Evolutionary conservation across 1,140 invertebrate species (phyloP).

Genomic region (Lepidurus apus): DNA sequence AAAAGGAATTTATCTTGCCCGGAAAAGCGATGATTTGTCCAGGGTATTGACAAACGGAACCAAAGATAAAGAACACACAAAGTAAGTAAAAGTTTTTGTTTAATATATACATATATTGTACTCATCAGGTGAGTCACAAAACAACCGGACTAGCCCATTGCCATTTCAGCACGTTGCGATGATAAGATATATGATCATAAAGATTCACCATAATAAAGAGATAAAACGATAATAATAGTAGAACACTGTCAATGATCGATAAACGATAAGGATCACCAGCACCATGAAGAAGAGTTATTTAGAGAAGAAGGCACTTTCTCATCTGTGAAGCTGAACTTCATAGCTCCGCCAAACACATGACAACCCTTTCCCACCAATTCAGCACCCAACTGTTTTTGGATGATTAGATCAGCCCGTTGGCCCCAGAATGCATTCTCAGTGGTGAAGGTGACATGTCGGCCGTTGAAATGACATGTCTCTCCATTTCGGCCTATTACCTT

Average conservation of each 20-base stretch:
- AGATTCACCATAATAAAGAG: too few species aligned
- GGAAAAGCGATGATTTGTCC: too few species aligned
- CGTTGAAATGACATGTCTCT: slow-evolving; percentile 37
- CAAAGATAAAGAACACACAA: too few species aligned
- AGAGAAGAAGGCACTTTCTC: slow-evolving; percentile 15
- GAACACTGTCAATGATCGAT: neutral
- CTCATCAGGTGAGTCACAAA: too few species aligned
- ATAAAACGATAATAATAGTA: neutral
- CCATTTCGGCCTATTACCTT: slow-evolving; percentile 39
- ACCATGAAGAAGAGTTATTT: neutral
- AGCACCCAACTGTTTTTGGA: slow-evolving; percentile 40
- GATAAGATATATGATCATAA: too few species aligned
- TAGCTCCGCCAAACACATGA: slow-evolving; percentile 40
- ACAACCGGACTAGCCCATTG: too few species aligned
- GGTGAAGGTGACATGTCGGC: slow-evolving; percentile 40
- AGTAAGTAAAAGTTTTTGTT: too few species aligned
- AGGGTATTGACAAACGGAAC: too few species aligned
- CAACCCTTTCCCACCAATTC: slow-evolving; percentile 39
- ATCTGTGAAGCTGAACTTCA: slow-evolving; percentile 37
- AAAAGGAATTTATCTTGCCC: too few species aligned
- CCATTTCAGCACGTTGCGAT: too few species aligned
- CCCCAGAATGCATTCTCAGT: slow-evolving; percentile 42
- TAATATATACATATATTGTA: too few species aligned
- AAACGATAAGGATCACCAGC: neutral
- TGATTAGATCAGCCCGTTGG: slow-evolving; percentile 44